phyloP scores from a whole-genome alignment of 1,140 invertebrate genomes.

The Trichonephila inaurata region DNA sequence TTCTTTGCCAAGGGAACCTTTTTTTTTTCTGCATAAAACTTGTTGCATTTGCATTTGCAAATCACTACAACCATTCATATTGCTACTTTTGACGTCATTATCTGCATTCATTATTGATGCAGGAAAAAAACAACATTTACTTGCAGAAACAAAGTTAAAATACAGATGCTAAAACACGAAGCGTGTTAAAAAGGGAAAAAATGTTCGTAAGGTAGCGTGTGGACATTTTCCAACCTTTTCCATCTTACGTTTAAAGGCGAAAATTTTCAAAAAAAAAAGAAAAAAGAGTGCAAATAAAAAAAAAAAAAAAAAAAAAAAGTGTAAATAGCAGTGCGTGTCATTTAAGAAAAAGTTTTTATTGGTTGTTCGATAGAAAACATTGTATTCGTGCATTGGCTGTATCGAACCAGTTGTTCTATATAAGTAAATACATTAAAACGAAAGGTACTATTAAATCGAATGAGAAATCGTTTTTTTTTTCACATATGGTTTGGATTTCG shows the following conservation, averaged over 20 bases:
- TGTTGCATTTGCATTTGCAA: not conserved
- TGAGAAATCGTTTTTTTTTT: not conserved
- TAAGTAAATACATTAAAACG: not conserved
- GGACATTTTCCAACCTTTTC: constrained; percentile 25
- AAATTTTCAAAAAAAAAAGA: not conserved
- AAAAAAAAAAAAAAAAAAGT: not conserved
- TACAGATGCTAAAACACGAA: not conserved
- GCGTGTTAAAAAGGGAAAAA: not conserved
- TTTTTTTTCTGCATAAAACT: not conserved
- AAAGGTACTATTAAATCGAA: not conserved
- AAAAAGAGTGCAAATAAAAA: not conserved
- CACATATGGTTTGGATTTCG: not conserved
- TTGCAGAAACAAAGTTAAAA: not conserved
- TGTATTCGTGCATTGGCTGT: constrained; percentile 25
- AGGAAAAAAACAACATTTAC: not conserved
- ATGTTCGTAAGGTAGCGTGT: constrained; percentile 22
- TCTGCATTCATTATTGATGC: not conserved
- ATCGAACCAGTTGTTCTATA: not conserved
- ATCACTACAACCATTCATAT: not conserved
- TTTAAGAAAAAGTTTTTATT: not conserved
- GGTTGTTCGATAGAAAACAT: constrained; percentile 18
- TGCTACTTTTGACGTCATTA: not conserved
- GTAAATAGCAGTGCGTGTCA: constrained; percentile 32
- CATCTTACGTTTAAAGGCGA: not conserved
- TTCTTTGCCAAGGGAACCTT: not conserved